Percentiles rank a stretch among this genome's conserved stretches.
These are phyloP conservation scores for Adela reaumurella DNA, from an alignment of 2,888 invertebrate species.

Conservation along the genomic window DNA sequence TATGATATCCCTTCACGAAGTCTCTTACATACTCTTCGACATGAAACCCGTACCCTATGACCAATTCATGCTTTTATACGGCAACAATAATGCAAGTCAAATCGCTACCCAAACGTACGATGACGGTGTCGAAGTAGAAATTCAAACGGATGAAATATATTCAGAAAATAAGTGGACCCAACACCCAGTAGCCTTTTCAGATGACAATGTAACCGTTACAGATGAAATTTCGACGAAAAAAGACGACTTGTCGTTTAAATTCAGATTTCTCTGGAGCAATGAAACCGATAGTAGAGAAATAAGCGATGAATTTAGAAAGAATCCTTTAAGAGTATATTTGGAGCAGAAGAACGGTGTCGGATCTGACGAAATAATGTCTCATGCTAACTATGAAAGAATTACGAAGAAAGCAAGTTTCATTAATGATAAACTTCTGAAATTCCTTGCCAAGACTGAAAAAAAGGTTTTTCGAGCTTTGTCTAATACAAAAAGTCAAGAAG, in stretches of 20 bases:
- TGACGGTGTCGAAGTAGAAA: conserved; percentile 34
- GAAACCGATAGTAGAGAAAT: conserved; percentile 11
- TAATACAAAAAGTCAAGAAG: conserved; percentile 18
- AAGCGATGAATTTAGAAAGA: conserved; percentile 22
- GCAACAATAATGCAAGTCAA: conserved; percentile 37
- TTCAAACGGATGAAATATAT: conserved; percentile 37
- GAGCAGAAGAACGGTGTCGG: conserved; percentile 45
- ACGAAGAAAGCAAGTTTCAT: conserved; percentile 27
- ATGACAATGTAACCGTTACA: conserved; percentile 21
- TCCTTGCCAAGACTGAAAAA: conserved; percentile 32
- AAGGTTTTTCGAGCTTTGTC: conserved; percentile 27
- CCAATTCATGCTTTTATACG: conserved; percentile 42
- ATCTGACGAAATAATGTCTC: conserved; percentile 27
- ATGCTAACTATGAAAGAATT: conserved; percentile 28
- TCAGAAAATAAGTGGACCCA: conserved; percentile 39
- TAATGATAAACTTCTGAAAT: conserved; percentile 23
- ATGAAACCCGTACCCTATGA: conserved; percentile 50
- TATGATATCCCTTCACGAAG: conserved; percentile 43
- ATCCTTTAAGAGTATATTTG: conserved; percentile 35
- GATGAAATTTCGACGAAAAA: conserved; percentile 15
- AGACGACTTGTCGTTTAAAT: conserved; percentile 28
- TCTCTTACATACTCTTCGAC: conserved; percentile 40
- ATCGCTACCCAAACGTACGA: conserved; percentile 40
- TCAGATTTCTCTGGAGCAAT: conserved; percentile 23
- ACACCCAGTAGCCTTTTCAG: conserved; percentile 39